Evolutionary conservation across 2,888 invertebrate species (phyloP).

Genomic region (Pasiphila rectangulata): DNA sequence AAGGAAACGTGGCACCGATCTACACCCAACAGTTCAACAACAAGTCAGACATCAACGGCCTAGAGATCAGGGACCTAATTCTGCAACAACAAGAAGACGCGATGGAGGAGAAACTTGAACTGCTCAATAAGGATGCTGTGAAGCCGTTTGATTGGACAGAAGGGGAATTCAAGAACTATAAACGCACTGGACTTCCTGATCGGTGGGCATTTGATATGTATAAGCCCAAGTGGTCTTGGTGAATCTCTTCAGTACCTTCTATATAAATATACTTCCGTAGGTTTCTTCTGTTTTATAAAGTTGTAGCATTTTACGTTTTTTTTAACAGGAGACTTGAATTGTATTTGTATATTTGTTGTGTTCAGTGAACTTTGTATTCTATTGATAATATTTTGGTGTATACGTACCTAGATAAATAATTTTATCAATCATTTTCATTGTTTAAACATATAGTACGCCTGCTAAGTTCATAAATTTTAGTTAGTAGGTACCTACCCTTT

Average conservation of each 20-base stretch:
- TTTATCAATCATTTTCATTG: no score
- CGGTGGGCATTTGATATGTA: slow-evolving; percentile 85
- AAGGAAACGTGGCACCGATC: slow-evolving; percentile 64
- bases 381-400: no score
- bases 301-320: no score
- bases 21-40: slow-evolving; percentile 71
- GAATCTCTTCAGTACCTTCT: slow-evolving; percentile 46
- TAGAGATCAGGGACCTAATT: slow-evolving; percentile 64
- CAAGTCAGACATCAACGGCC: slow-evolving; percentile 56
- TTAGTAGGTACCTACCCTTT: neutral
- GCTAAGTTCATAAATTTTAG: neutral
- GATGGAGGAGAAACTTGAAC: slow-evolving; percentile 56
- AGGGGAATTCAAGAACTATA: slow-evolving; percentile 80
- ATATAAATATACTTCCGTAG: neutral
- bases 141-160: slow-evolving; percentile 88
- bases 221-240: slow-evolving; percentile 82
- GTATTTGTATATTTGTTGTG: slow-evolving; percentile 8
- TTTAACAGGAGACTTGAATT: neutral
- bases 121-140: slow-evolving; percentile 56
- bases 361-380: neutral
- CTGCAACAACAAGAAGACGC: slow-evolving; percentile 64
- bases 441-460: neutral
- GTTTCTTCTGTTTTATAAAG: no score
- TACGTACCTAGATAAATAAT: no score
- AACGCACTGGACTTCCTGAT: slow-evolving; percentile 88